Base-by-base conservation (phyloP, 2,888 invertebrate genomes). In the Morpho helenor region DNA sequence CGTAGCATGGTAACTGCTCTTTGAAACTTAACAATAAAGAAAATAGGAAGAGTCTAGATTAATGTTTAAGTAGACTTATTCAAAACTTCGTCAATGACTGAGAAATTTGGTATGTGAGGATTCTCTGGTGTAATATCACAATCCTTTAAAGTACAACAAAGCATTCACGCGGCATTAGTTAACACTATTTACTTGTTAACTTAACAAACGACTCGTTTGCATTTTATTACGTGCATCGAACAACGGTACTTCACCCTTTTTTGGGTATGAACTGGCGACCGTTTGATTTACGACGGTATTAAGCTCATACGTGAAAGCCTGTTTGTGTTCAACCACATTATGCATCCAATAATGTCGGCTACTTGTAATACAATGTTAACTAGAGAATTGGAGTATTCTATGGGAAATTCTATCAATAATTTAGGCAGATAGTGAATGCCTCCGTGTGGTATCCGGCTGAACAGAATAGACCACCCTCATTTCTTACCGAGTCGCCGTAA, bases 161-260 rank as follows among this genome's bases (percentile, higher is more conserved):
- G 59, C 50, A 10, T 46, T 45, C 46, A 41, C 31, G 45, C 42
- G 22, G 51, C 61, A 53, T 57, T 52, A 58, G 16, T 60, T 59
- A 31, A 54, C 52, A 56, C 58, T 56, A 61, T 9, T 9, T 56
- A 53, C 59, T 57, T 52, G 60, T 62, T 55, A 62, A 59, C 16
- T 57, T 47, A 47, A 63, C 58, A 56, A 53, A 59, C 51, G 59
- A 56, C 54, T 72, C 74, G 75, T 82, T 79, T 82, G 80, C 82
- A 79, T 84, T 76, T 74, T 61, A 66, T 75, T 78, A 77, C 78
- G 75, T 75, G 77, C 68, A 76, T 73, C 46, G 16, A n/a, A 62
- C 81, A 86, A 82, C 85, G 84, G 84, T 74, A 70, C 71, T 64
- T 69, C 69, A 74, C 78, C 78, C 78, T 77, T 80, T 51, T 83